Base-by-base conservation (phyloP, 2,113 vertebrate species). In the Campylomormyrus tamandua region DNA sequence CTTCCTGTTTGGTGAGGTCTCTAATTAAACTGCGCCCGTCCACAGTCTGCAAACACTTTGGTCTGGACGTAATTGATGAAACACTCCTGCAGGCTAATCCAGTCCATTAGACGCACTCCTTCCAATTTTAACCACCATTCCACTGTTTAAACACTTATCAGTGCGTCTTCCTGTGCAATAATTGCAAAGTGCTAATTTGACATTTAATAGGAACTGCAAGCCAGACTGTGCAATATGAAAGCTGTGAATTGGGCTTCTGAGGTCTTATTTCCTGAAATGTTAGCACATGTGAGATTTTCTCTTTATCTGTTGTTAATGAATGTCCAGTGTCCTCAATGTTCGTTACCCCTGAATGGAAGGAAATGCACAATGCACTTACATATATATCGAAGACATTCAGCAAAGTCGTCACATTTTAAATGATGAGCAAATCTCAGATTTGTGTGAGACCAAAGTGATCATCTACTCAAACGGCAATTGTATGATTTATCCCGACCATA, bases 131-230 rank as follows among this genome's bases (percentile, higher is more conserved):
- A 31, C 74, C 31, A 88, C 62, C 58, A 58, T 53, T 53, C 66
- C 42, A 21, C n/a, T 80, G 70, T 89, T 80, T 27, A 80, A 89
- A 80, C 13, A 52, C 85, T 53, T 10, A 70, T 88, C 87, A 45
- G 24, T n/a, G 11, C n/a, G 5, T 58, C 58, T 88, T 88, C 87
- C 87, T 88, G 58, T 88, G 70, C 50, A 53, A 17, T 53, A 53
- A 87, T 35, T 27, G 24, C 3, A 10, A 83, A 89, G 66, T 77
- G 88, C 46, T 89, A 89, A 89, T 80, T 84, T 77, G 88, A 39
- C 46, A 80, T 77, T 80, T 80, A 80, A 89, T 80, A 52, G 62
- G 48, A 39, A 52, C 3, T 27, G 49, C 88, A 13, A 80, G 85
- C 85, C 7, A 53, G 27, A 87, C 5, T 31, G 85, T 19, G n/a